phyloP scores from a whole-genome alignment of 2,113 vertebrate species.

The Sinocyclocheilus rhinocerous region DNA sequence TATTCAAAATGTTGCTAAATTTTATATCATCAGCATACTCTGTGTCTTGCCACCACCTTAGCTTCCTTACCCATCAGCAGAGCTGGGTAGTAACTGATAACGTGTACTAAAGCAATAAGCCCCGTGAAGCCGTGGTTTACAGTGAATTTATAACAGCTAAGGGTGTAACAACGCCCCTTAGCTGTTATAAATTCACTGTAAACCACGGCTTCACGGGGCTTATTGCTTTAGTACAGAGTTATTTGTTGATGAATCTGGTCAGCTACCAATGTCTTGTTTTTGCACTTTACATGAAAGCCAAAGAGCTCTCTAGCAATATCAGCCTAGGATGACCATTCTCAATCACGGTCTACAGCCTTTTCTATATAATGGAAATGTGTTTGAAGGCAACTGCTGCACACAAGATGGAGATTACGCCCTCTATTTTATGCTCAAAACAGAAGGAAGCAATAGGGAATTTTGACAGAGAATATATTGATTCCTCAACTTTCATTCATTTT shows the following conservation, averaged over 20 bases:
- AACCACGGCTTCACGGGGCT: too few relatives aligned
- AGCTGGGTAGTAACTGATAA: background rate
- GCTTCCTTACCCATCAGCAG: background rate
- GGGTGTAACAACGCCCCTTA: too few relatives aligned
- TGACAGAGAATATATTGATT: too few relatives aligned
- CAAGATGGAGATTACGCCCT: too few relatives aligned
- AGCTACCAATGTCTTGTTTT: background rate
- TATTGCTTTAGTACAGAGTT: too few relatives aligned
- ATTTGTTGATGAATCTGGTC: background rate
- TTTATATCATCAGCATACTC: background rate
- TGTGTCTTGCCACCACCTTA: background rate
- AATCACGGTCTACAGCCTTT: background rate
- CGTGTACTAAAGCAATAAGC: too few relatives aligned
- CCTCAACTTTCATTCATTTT: too few relatives aligned
- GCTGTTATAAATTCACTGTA: too few relatives aligned
- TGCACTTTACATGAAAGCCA: background rate
- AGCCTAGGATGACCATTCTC: background rate
- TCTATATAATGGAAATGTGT: background rate
- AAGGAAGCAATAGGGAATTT: background rate
- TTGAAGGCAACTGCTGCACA: background rate
- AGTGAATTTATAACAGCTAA: too few relatives aligned
- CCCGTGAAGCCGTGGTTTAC: too few relatives aligned
- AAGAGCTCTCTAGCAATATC: background rate
- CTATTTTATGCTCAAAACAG: background rate
- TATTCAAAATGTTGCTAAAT: background rate